A percentile compares a stretch with the other conserved stretches of the same genome.
Evolutionary conservation across 2,797 vertebrate species (phyloP).

Genomic region (Phrynocephalus guinanensis): DNA sequence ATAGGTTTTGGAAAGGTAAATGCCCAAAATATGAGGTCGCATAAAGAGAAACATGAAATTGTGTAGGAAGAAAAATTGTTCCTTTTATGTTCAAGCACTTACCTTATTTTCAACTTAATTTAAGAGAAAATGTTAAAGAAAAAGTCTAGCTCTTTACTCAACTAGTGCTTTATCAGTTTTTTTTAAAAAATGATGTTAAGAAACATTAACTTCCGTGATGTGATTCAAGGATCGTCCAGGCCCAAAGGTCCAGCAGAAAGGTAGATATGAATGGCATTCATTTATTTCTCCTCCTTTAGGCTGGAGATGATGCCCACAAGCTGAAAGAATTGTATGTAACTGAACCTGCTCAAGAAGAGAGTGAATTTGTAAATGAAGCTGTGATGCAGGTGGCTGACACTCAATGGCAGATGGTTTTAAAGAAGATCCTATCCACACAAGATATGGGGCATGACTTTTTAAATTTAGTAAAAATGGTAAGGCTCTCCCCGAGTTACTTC

Average conservation of each 20-base stretch:
- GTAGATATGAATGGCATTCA: not conserved
- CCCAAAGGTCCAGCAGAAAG: not conserved
- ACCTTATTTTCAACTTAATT: conserved; percentile 16
- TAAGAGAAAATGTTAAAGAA: not conserved
- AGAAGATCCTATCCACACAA: conserved; percentile 81
- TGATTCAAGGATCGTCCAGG: not conserved
- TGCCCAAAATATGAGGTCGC: not conserved
- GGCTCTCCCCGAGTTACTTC: conserved; percentile 39
- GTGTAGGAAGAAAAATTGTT: not conserved
- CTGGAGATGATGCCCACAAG: conserved; percentile 77
- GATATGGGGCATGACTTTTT: conserved; percentile 81
- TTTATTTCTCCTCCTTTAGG: conserved; percentile 71
- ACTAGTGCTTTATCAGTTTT: not conserved
- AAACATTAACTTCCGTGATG: not conserved
- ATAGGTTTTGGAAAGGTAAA: not conserved
- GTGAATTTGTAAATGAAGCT: conserved; percentile 51
- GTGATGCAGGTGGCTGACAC: conserved; percentile 70
- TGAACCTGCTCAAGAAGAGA: conserved; percentile 56
- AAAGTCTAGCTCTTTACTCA: not conserved
- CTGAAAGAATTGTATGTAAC: conserved; percentile 79
- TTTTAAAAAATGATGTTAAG: not conserved
- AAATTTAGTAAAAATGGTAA: conserved; percentile 83
- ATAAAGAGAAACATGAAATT: not conserved
- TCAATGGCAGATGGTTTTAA: conserved; percentile 80
- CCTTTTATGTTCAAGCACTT: not conserved